Evolutionary conservation across 2,113 vertebrate genomes (phyloP), one percentile per base, ranked within the genome.

Genomic region (Ictalurus punctatus): DNA sequence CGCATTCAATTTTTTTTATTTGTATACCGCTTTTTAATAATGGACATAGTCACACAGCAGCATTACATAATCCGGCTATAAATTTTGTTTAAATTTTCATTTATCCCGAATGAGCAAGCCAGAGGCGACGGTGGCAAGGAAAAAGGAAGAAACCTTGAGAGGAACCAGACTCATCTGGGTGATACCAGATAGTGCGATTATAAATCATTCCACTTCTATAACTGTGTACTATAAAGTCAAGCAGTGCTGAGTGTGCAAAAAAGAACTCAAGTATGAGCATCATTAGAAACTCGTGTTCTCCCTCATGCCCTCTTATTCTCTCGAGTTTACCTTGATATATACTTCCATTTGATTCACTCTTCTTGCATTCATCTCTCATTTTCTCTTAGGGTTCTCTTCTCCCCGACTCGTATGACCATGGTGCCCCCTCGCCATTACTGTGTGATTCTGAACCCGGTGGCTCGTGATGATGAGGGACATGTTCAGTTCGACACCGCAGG

Each of bases 401-500:
- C 86, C 0, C 97, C 97, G 0, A 8, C 90, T 2, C 93, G 92
- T 19, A 98, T 98, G 97, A 95, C 94, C 92, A 97, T 96, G 89
- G 95, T 98, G 27, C 97, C 97, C 0, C 97, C 97, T 1, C 96
- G 97, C 21, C 96, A 98, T 92, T 98, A 97, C 93, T 98, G 97
- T 6, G 93, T 96, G 10, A 91, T 98, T 71, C 27, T 93, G 87
- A 97, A 98, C 92, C 97, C 97, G 0, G 96, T 97, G 0, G 86
- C 90, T 67, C 94, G 95, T 0, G 95, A 96, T 0, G 90, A 93
- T 0, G 80, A 95, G 7, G 90, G 65, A 0, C 21, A 54, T 0
- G 94, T 96, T n/a, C 93, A 94, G n/a, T 94, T 97, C 0, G 97
- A 98, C 84, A 92, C 84, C 1, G 90, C 94, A 0, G 97, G 97